Evolutionary conservation across 1,140 invertebrate species (phyloP), one percentile per base, ranked within the genome.

Genomic region (Calephelis nemesis): DNA sequence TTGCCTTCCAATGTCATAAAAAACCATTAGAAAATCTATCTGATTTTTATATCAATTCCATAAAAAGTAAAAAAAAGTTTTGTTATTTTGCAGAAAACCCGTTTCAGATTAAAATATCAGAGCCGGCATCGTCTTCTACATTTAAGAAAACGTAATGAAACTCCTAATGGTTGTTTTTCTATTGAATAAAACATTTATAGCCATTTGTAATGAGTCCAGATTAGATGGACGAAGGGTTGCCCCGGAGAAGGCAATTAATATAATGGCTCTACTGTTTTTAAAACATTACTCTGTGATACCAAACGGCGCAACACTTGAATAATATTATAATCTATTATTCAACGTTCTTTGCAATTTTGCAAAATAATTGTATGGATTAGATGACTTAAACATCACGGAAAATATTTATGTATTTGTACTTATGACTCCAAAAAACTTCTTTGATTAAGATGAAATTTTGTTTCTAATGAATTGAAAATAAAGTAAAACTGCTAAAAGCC

Each of bases 211-310:
- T 77, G 52, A 58, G 52, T 58, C 77, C 67, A 72, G 62, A 79
- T 78, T 73, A 69, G 72, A 80, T 74, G 68, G 74, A 72, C 9
- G 69, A 76, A 76, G 75, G 75, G 77, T 79, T 78, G 70, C 67
- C 73, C 70, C 47, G 42, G 50, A 67, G 60, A 82, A 75, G 74
- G 71, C 76, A 79, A 82, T 82, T 78, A 80, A 73, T 71, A 63
- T 82, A 78, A 80, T 78, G 70, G 74, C 71, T 42, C 54, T 30
- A 30, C 54, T 58, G 54, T 58, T 58, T 58, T 58, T 58, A 58
- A 58, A 58, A 58, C 54, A 58, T 58, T 58, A 58, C 54, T 10
- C 30, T 19, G 54, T 58, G 54, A 58, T 58, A 12, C 39, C 54
- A 19, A 58, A 58, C 54, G 54, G 54, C 54, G 54, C 9, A 58